Evolutionary conservation across 2,113 vertebrate species (phyloP).

Genomic region (Engystomops pustulosus): DNA sequence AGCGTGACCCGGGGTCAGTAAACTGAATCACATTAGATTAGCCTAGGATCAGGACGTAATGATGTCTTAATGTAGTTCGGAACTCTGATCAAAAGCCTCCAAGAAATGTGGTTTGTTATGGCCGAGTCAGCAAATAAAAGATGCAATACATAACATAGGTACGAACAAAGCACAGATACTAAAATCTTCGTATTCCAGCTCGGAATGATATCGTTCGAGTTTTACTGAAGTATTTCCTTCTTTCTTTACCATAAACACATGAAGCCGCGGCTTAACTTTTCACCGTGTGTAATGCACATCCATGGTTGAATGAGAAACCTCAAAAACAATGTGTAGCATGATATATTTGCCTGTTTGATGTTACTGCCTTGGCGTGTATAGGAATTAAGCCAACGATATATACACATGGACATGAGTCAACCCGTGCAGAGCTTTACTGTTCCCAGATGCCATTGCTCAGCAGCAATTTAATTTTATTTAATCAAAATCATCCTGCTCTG

Average conservation of each 20-base stretch:
- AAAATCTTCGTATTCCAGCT: not conserved
- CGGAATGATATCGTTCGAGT: not conserved
- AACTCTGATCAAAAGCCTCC: constrained; percentile 52
- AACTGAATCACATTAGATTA: constrained; percentile 63
- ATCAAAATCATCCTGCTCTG: not conserved
- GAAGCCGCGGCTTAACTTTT: not conserved
- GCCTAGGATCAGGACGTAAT: constrained; percentile 54
- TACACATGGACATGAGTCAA: constrained; percentile 1
- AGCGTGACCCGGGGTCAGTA: constrained; percentile 62
- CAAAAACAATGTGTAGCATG: not conserved
- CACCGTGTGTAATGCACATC: not conserved
- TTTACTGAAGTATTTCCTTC: not conserved
- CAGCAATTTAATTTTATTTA: not conserved
- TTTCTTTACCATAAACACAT: not conserved
- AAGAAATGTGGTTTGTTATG: constrained; percentile 15
- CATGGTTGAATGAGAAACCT: not conserved
- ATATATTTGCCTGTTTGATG: not conserved
- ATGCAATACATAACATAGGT: constrained; percentile 4
- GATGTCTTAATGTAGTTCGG: constrained; percentile 55
- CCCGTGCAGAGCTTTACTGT: not conserved
- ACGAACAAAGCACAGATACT: not conserved
- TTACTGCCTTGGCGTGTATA: not conserved
- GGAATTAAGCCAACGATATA: not conserved
- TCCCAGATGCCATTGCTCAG: not conserved
- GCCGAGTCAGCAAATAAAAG: not conserved